Percentiles rank a stretch among this genome's conserved stretches.
These are phyloP conservation scores for Phenganax subtilis DNA, from an alignment of 92 coral and sea anemone species.

Conservation along the genomic window DNA sequence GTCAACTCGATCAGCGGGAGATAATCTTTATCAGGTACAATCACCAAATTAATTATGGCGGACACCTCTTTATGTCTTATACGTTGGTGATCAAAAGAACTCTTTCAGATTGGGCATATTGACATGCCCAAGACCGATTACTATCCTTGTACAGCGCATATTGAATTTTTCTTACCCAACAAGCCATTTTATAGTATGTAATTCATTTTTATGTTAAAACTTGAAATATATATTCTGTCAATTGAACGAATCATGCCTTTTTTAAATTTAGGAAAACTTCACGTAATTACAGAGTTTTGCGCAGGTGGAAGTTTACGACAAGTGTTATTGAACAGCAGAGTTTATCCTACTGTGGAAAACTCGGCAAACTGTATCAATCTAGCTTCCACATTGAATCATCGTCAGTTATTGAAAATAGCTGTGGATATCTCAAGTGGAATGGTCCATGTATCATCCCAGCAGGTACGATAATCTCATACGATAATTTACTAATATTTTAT, in stretches of 20 bases:
- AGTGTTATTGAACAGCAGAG: conserved; percentile 52
- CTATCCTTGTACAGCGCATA: too few relatives aligned
- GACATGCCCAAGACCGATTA: too few relatives aligned
- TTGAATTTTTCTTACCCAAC: too few relatives aligned
- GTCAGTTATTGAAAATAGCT: conserved; percentile 71
- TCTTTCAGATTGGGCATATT: too few relatives aligned
- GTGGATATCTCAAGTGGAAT: conserved; percentile 67
- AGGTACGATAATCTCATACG: background rate
- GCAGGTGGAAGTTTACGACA: conserved; percentile 68
- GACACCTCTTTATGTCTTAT: too few relatives aligned
- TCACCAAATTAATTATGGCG: too few relatives aligned
- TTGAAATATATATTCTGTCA: background rate
- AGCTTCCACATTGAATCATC: conserved; percentile 67
- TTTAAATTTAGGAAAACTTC: conserved; percentile 48
- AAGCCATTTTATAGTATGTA: too few relatives aligned
- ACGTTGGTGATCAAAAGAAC: too few relatives aligned
- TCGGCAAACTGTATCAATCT: conserved; percentile 51
- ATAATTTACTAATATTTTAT: background rate
- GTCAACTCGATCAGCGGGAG: too few relatives aligned
- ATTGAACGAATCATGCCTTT: background rate
- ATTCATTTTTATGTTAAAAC: too few relatives aligned
- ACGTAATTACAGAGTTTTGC: conserved; percentile 65
- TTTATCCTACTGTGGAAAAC: conserved; percentile 16
- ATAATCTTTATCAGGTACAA: too few relatives aligned
- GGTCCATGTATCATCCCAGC: conserved; percentile 52